Conservation (phyloP, 2,113 vertebrate genomes). For the Heliornis fulica region DNA sequence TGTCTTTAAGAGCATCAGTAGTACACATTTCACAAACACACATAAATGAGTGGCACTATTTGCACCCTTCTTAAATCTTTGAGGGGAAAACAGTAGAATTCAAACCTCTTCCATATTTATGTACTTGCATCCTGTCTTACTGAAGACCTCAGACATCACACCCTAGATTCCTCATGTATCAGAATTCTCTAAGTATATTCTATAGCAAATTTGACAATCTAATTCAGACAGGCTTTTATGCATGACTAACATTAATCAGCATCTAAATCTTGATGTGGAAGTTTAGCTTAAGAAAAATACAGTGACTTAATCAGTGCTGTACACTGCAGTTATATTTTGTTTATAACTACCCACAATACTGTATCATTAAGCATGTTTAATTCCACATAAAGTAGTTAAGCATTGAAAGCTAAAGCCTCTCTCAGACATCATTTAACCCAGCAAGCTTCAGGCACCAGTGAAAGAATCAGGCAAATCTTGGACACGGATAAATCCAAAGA, state of each 20-base stretch:
- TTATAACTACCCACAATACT: slow-evolving; percentile 26
- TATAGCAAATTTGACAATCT: not conserved
- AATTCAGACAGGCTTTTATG: not conserved
- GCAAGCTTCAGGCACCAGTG: slow-evolving; percentile 30
- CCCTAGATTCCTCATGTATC: not conserved
- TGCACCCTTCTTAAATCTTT: not conserved
- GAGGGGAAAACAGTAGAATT: not conserved
- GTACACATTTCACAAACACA: not conserved
- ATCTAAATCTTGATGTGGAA: slow-evolving; percentile 16
- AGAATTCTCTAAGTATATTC: not conserved
- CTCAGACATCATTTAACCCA: slow-evolving; percentile 60
- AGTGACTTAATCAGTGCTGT: slow-evolving; percentile 27
- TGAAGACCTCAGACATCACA: not conserved
- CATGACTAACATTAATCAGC: slow-evolving; percentile 40
- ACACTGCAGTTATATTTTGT: not conserved
- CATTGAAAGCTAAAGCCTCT: slow-evolving; percentile 24
- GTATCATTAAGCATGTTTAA: slow-evolving; percentile 36
- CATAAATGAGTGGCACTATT: not conserved
- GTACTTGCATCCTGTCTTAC: not conserved
- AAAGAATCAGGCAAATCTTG: not conserved
- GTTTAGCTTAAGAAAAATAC: slow-evolving; percentile 9
- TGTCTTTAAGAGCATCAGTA: not conserved
- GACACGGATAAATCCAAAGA: not conserved
- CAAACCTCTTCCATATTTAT: not conserved
- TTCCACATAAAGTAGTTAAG: slow-evolving; percentile 47